Evolutionary conservation across 2,113 vertebrate genomes (phyloP).

Genomic region (Pedetes capensis): DNA sequence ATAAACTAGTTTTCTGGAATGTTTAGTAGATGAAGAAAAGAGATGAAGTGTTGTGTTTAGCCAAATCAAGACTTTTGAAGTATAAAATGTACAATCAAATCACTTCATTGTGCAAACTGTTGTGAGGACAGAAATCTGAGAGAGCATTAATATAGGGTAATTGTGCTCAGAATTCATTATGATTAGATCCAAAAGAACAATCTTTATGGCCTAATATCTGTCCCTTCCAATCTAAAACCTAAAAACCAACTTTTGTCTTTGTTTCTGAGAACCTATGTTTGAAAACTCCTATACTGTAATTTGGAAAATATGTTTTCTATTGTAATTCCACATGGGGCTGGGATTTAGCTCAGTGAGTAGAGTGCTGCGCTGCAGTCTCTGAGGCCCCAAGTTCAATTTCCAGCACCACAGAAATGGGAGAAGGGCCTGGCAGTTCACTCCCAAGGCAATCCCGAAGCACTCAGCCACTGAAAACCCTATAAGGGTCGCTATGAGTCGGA

Average conservation of each 20-base stretch:
- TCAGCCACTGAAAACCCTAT: too few relatives aligned
- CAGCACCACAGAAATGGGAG: too few relatives aligned
- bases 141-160: background rate
- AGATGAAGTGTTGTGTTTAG: background rate
- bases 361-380: too few relatives aligned
- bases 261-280: background rate
- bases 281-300: conserved; percentile 18
- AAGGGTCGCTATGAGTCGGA: too few relatives aligned
- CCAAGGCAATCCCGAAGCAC: too few relatives aligned
- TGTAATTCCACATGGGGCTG: background rate
- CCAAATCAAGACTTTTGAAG: conserved; percentile 32
- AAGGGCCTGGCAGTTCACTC: too few relatives aligned
- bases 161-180: background rate
- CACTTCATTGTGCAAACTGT: background rate
- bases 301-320: background rate
- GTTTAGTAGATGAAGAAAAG: background rate
- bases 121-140: background rate
- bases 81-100: conserved; percentile 36
- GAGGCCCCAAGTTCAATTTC: too few relatives aligned
- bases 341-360: too few relatives aligned
- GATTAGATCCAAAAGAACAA: background rate
- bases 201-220: background rate
- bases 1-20: conserved; percentile 28
- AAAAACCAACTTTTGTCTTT: conserved; percentile 17
- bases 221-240: background rate